phyloP scores from a whole-genome alignment of 2,113 vertebrate species.

The Cricetomys ansorgei region DNA sequence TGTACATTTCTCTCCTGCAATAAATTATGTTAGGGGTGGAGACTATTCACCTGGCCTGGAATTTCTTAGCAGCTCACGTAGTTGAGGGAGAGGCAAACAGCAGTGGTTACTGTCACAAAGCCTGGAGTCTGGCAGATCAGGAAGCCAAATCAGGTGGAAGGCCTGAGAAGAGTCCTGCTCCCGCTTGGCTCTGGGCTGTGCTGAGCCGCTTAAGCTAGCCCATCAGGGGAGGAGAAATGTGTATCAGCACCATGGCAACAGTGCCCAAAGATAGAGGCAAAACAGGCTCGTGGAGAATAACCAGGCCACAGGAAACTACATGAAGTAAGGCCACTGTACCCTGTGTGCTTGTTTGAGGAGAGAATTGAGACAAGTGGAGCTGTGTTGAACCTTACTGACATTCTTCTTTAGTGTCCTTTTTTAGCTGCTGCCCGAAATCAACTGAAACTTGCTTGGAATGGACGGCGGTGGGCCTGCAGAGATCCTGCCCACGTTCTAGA shows the following conservation, averaged over 20 bases:
- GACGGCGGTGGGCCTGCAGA: neutral
- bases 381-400: neutral
- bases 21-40: neutral
- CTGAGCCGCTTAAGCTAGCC: neutral
- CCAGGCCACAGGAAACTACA: neutral
- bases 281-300: neutral
- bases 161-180: neutral
- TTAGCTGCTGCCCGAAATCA: neutral
- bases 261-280: neutral
- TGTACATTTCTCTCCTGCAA: neutral
- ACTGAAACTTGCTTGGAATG: neutral
- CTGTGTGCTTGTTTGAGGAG: no score
- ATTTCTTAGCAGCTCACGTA: neutral
- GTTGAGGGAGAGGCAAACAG: neutral
- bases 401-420: neutral
- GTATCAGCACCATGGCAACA: neutral
- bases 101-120: no score
- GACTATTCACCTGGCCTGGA: neutral
- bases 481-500: neutral
- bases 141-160: neutral
- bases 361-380: neutral
- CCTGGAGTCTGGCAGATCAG: neutral
- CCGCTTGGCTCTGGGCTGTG: neutral
- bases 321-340: neutral
- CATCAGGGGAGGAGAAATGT: neutral